Conservation (phyloP, 2,113 vertebrate species). For the Stictonetta naevosa region DNA sequence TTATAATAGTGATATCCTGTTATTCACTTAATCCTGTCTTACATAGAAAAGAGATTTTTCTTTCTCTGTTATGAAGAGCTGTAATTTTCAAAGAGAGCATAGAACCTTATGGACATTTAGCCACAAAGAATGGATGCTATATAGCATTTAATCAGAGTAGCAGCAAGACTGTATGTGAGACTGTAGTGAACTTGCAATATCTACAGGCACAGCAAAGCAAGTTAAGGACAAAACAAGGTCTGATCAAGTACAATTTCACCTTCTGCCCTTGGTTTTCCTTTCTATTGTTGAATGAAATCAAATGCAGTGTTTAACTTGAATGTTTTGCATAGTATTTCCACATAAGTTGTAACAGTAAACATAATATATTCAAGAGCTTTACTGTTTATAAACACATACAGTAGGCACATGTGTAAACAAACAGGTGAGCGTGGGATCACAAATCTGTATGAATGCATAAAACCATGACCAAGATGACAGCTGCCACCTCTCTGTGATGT, state of each 20-base stretch:
- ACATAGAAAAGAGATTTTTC: background rate
- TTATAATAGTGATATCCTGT: background rate
- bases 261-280: background rate
- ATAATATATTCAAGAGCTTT: background rate
- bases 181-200: background rate
- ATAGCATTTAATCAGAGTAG: background rate
- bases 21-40: background rate
- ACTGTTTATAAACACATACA: no score
- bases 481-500: accelerated
- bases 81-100: background rate
- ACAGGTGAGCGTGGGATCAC: background rate
- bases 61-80: background rate
- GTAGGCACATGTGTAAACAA: accelerated
- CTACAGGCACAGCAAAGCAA: background rate
- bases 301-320: background rate
- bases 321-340: background rate
- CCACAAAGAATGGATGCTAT: background rate
- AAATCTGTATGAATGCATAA: accelerated
- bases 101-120: background rate
- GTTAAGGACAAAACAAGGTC: background rate
- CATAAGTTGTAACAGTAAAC: background rate
- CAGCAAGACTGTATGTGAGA: background rate
- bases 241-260: background rate
- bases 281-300: background rate
- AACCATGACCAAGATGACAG: accelerated